phyloP scores from a whole-genome alignment of 2,113 vertebrate species.

The Erythrocercus mccallii region DNA sequence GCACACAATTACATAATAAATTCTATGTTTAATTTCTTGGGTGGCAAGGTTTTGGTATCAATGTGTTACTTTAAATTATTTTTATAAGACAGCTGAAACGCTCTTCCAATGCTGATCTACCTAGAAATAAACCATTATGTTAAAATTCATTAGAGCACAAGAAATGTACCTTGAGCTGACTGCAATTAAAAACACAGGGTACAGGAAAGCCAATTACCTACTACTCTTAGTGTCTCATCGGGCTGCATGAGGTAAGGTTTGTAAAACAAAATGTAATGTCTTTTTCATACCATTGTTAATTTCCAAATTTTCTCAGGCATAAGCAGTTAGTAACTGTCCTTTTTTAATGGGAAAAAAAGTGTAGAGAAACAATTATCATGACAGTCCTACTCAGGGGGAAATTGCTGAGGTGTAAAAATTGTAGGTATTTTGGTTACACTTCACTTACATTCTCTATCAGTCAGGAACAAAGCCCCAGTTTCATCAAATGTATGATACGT shows the following conservation, averaged over 20 bases:
- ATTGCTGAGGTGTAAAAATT: neutral
- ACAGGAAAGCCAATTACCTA: constrained; percentile 44
- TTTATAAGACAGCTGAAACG: constrained; percentile 22
- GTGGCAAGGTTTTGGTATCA: neutral
- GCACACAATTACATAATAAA: neutral
- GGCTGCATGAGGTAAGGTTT: constrained; percentile 7
- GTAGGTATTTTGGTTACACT: neutral
- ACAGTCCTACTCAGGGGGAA: neutral
- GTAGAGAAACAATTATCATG: neutral
- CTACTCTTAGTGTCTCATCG: neutral
- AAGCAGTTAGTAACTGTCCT: neutral
- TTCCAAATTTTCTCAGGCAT: constrained; percentile 26
- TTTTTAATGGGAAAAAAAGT: neutral
- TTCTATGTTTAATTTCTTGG: constrained; percentile 20
- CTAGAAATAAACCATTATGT: constrained; percentile 32
- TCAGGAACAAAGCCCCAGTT: neutral
- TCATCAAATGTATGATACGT: neutral
- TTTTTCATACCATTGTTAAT: neutral
- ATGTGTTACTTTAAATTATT: constrained; percentile 32
- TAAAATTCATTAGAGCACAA: constrained; percentile 48
- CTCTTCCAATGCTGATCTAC: neutral
- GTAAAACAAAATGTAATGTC: constrained; percentile 6
- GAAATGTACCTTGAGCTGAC: constrained; percentile 25
- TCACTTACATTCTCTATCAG: neutral
- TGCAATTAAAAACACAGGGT: constrained; percentile 38